These are phyloP conservation scores for Aplodontia rufa DNA, from an alignment of 2,113 vertebrate genomes.

Conservation along the genomic window DNA sequence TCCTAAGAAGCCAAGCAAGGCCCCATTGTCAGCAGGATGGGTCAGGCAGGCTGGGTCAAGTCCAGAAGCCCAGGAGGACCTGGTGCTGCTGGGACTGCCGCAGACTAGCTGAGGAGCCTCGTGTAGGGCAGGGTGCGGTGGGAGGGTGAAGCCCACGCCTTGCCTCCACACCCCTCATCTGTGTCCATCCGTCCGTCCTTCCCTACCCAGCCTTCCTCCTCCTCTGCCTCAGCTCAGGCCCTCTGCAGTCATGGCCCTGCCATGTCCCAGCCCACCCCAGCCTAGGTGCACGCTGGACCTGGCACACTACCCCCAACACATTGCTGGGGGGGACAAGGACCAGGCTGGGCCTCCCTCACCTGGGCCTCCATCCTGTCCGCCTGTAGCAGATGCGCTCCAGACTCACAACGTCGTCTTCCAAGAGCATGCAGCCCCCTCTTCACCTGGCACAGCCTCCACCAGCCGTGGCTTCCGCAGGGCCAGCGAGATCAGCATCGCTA, in stretches of 20 bases:
- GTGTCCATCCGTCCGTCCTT: neutral
- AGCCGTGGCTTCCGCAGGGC: conserved; percentile 94
- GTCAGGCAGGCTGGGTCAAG: neutral
- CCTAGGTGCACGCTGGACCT: neutral
- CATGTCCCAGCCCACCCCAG: neutral
- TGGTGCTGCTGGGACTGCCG: neutral
- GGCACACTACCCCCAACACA: neutral
- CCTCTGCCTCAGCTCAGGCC: neutral
- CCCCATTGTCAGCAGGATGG: no score
- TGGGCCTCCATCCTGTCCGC: conserved; percentile 84
- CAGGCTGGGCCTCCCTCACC: conserved; percentile 70
- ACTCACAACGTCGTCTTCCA: conserved; percentile 95
- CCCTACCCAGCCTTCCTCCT: neutral
- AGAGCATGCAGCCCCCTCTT: conserved; percentile 93
- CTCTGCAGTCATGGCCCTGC: neutral
- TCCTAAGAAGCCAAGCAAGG: no score
- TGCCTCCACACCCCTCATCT: conserved; percentile 37
- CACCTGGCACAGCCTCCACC: conserved; percentile 89
- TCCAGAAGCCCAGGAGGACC: neutral
- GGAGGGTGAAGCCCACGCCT: neutral
- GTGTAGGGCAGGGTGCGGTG: neutral
- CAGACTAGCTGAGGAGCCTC: neutral
- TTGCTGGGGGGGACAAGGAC: neutral
- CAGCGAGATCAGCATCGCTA: conserved; percentile 98
- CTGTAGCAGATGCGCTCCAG: conserved; percentile 97